Conservation (phyloP, 64 coral and sea anemone genomes). For the Stichodactyla helianthus region DNA sequence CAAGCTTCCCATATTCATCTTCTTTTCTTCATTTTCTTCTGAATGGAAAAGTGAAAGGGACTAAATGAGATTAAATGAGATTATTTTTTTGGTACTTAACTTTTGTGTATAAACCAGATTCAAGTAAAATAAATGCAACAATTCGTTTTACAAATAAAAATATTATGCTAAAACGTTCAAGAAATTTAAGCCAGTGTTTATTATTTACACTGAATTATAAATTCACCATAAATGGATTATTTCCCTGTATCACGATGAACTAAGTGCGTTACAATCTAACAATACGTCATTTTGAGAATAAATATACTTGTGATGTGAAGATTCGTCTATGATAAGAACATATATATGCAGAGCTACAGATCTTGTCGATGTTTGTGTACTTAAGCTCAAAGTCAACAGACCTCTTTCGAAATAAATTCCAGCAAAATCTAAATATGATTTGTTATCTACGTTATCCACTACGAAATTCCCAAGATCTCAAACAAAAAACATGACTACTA, state of each 20-base stretch:
- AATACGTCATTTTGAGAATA: too few species aligned
- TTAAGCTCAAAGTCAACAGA: too few species aligned
- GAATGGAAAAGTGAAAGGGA: neutral
- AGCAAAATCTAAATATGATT: too few species aligned
- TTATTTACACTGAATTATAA: neutral
- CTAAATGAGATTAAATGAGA: neutral
- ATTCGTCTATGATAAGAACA: neutral
- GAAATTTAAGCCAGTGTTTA: neutral
- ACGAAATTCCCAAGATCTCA: neutral
- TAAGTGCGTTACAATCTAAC: too few species aligned
- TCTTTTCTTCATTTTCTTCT: slow-evolving; percentile 14
- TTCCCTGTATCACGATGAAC: neutral
- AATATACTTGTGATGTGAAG: neutral
- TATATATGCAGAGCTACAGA: neutral
- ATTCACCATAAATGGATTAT: neutral
- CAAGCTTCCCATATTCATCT: slow-evolving; percentile 36
- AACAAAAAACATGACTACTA: neutral
- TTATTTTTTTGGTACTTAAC: neutral
- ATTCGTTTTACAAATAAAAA: neutral
- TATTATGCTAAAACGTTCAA: neutral
- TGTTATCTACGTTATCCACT: neutral
- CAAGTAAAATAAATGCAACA: neutral
- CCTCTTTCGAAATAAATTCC: too few species aligned
- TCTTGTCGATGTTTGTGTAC: too few species aligned
- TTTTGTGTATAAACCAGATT: neutral